Evolutionary conservation across 1,140 invertebrate species (phyloP).

Genomic region (Littorina saxatilis): DNA sequence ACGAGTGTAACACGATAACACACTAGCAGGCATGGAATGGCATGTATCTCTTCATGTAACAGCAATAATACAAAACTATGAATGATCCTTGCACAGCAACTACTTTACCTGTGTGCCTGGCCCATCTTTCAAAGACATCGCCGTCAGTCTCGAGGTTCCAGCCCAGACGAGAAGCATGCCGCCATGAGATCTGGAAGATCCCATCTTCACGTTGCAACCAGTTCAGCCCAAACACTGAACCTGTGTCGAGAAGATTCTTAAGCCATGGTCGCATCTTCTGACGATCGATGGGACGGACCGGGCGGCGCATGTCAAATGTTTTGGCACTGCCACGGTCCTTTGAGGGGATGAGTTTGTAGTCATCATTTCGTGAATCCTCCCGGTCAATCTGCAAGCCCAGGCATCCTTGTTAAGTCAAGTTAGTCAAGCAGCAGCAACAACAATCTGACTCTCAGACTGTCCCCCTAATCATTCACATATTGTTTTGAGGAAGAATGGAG

Average conservation of each 20-base stretch:
- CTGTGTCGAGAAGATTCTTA: slow-evolving; percentile 53
- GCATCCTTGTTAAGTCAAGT: background rate
- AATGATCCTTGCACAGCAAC: no score
- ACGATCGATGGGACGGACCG: slow-evolving; percentile 56
- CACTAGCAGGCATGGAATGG: no score
- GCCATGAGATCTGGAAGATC: slow-evolving; percentile 67
- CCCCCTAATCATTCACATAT: no score
- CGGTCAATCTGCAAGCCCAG: background rate
- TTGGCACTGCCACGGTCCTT: background rate
- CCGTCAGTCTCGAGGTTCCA: slow-evolving; percentile 64
- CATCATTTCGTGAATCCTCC: background rate
- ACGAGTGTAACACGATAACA: no score
- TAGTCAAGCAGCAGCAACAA: background rate
- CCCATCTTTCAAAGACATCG: slow-evolving; percentile 68
- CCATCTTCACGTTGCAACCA: slow-evolving; percentile 60
- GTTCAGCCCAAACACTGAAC: slow-evolving; percentile 54
- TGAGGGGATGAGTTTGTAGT: slow-evolving; percentile 9
- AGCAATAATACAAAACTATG: no score
- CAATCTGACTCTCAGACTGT: background rate
- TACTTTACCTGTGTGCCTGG: slow-evolving; percentile 65
- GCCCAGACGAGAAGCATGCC: slow-evolving; percentile 63
- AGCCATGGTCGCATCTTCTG: slow-evolving; percentile 65
- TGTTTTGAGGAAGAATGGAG: no score
- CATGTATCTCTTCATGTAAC: no score
- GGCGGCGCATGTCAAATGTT: slow-evolving; percentile 37